phyloP scores from a whole-genome alignment of 2,888 invertebrate species.

The Apamea monoglypha region DNA sequence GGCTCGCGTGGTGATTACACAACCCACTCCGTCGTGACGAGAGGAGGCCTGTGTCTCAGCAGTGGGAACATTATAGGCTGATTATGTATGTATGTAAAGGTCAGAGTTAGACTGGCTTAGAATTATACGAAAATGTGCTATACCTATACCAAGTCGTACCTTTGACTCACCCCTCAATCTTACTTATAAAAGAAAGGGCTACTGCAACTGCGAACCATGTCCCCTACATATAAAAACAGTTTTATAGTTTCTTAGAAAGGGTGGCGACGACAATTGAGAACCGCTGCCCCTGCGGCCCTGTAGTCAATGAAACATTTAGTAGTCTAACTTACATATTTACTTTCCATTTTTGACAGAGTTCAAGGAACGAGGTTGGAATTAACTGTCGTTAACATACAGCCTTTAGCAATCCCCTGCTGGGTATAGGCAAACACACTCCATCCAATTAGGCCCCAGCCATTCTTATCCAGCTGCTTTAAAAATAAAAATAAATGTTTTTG shows the following conservation, averaged over 20 bases:
- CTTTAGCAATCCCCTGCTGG: background rate
- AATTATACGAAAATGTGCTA: background rate
- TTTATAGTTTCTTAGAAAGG: conserved; percentile 48
- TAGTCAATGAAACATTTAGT: conserved; percentile 43
- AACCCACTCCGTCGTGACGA: no score
- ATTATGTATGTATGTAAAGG: no score
- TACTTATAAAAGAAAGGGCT: background rate
- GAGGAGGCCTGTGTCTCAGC: no score
- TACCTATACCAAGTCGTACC: no score
- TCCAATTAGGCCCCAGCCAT: background rate
- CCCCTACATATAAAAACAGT: conserved; percentile 16
- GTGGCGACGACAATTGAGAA: conserved; percentile 40
- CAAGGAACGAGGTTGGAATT: background rate
- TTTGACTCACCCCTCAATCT: background rate
- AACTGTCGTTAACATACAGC: background rate
- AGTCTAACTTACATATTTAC: conserved; percentile 25
- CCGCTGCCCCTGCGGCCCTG: conserved; percentile 6
- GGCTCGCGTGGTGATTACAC: no score
- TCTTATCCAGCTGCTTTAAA: background rate
- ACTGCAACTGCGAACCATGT: background rate
- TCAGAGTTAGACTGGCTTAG: background rate
- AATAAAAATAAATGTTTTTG: no score
- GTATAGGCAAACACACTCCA: background rate
- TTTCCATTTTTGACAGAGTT: background rate
- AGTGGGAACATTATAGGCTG: no score